These are phyloP conservation scores for Bradynema listronoti DNA, from an alignment of 1,140 invertebrate species.

Conservation along the genomic window DNA sequence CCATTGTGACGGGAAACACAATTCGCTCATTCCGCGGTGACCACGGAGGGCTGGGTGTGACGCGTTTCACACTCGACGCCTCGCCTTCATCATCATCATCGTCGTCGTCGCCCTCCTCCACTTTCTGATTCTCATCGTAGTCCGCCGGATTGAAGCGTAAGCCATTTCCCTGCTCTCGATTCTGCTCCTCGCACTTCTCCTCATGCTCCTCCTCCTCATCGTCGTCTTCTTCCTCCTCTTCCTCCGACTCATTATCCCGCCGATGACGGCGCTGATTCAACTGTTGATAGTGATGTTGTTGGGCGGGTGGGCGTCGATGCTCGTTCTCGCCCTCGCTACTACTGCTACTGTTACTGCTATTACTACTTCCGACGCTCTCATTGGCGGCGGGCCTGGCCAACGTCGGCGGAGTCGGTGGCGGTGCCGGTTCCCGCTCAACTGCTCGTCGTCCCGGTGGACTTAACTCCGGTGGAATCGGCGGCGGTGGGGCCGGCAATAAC, in stretches of 20 bases:
- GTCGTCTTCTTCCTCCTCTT: background rate
- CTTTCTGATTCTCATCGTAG: background rate
- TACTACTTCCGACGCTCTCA: background rate
- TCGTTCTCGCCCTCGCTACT: no score
- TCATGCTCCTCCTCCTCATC: background rate
- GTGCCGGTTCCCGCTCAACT: no score
- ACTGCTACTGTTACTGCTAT: background rate
- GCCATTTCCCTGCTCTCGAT: no score
- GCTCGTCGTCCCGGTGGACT: no score
- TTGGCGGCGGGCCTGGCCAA: background rate
- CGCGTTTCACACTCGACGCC: no score
- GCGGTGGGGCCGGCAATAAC: no score
- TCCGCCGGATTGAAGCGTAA: no score
- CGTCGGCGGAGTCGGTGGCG: background rate
- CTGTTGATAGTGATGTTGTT: background rate
- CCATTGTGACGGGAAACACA: no score
- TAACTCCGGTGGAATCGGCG: no score
- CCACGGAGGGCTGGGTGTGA: no score
- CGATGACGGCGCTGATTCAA: no score
- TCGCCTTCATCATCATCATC: background rate
- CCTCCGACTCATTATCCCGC: background rate
- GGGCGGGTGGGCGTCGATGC: background rate
- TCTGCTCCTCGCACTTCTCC: background rate
- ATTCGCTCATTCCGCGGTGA: no score
- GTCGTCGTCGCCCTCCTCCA: background rate